Percentiles rank a stretch among this genome's conserved stretches.
Evolutionary conservation across 2,888 invertebrate genomes (phyloP).

Genomic region (Amphipoea lucens): DNA sequence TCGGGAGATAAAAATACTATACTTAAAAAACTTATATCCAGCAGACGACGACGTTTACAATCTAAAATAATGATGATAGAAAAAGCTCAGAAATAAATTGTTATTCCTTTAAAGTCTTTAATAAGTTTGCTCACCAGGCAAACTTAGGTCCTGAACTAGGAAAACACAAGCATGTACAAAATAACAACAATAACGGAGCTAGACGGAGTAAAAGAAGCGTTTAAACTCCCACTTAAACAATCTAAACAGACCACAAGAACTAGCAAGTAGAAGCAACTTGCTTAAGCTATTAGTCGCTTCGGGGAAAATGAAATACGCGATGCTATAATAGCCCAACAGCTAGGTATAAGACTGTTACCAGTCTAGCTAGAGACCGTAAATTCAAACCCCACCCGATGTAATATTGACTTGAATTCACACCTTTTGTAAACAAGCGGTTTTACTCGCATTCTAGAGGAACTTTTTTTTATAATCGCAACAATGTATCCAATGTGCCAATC

Average conservation of each 20-base stretch:
- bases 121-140: constrained; percentile 22
- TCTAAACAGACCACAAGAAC: constrained; percentile 49
- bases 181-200: constrained; percentile 5
- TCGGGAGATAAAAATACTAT: not conserved
- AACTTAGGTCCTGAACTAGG: constrained; percentile 21
- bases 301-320: constrained; percentile 38
- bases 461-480: not conserved
- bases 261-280: constrained; percentile 24
- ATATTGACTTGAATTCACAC: constrained; percentile 19
- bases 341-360: not conserved
- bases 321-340: not conserved
- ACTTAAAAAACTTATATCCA: not conserved
- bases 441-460: not conserved
- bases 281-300: constrained; percentile 43
- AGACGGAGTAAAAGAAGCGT: constrained; percentile 21
- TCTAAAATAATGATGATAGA: not conserved
- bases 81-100: not conserved
- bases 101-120: not conserved
- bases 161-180: constrained; percentile 2
- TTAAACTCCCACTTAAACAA: constrained; percentile 40
- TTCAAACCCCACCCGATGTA: constrained; percentile 14
- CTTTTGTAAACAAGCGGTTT: not conserved
- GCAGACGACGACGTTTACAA: not conserved
- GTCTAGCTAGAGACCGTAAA: constrained; percentile 3
- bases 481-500: not conserved